A percentile compares a stretch with the other conserved stretches of the same genome.
These are phyloP conservation scores for Melanophora roralis DNA, from an alignment of 2,888 invertebrate genomes.

Conservation along the genomic window DNA sequence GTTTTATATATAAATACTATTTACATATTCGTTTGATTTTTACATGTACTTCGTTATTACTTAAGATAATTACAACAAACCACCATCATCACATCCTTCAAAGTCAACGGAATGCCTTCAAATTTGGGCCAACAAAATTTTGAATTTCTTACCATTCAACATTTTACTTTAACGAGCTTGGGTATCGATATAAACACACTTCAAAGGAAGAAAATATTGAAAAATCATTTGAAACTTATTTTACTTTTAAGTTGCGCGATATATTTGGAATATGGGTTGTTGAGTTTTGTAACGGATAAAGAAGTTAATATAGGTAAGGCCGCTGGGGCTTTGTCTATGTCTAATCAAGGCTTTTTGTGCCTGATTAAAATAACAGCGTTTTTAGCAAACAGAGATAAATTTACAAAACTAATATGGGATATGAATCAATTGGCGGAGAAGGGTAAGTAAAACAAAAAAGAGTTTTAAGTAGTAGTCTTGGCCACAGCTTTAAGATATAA, in stretches of 20 bases:
- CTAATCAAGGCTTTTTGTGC: slow-evolving; percentile 43
- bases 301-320: slow-evolving; percentile 12
- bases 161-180: slow-evolving; percentile 2
- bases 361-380: slow-evolving; percentile 20
- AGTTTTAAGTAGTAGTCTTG: too few species aligned
- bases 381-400: slow-evolving; percentile 2
- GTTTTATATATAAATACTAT: slow-evolving; percentile 29
- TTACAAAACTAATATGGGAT: slow-evolving; percentile 39
- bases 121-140: slow-evolving; percentile 21
- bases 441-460: slow-evolving; percentile 20
- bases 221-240: slow-evolving; percentile 8
- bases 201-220: slow-evolving; percentile 1
- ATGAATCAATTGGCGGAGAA: slow-evolving; percentile 38
- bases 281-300: slow-evolving; percentile 9
- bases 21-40: slow-evolving; percentile 7
- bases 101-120: slow-evolving; percentile 21
- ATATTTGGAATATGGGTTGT: slow-evolving; percentile 46
- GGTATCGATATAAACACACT: slow-evolving; percentile 29
- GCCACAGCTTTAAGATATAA: too few species aligned
- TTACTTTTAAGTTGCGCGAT: not conserved
- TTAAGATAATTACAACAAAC: too few species aligned
- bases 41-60: too few species aligned
- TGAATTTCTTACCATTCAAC: slow-evolving; percentile 19
- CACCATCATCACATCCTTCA: not conserved
- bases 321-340: slow-evolving; percentile 24